Base-by-base conservation (phyloP, 2,888 invertebrate genomes). In the Volucella inflata region DNA sequence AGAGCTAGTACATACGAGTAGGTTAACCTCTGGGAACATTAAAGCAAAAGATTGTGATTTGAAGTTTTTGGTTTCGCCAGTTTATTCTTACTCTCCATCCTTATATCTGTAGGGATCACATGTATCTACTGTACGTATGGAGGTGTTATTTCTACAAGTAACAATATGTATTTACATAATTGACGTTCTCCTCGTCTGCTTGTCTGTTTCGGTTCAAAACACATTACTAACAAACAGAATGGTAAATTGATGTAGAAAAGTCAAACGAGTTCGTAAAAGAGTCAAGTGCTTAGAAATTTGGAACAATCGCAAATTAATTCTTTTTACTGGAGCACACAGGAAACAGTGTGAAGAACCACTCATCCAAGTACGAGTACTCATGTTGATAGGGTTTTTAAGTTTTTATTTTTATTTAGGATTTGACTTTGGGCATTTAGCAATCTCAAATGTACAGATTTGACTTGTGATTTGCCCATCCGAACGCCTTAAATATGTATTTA, bases 331-430 rank as follows among this genome's bases (percentile, higher is more conserved):
- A 60, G 60, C 30, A 21, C 30, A 21, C 44, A 60, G 8, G 30
- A 36, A 36, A 12, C 14, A 14, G 16, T 44, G 48, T 16, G 17
- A 36, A 46, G 57, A 70, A 57, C 17, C 57, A 70, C 70, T 70
- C 38, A 3, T 46, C 38, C 3, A n/a, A 53, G 70, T 70, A 44
- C 3, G 17, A 68, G 70, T 70, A 44, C 9, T 2, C 8, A 48
- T 30, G 14, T 53, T 44, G 68, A 55, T 70, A 57, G 46, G 12
- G 17, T 17, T 55, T 30, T 30, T 6, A 30, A 2, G 6, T 30
- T 38, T 68, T 68, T 1, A 9, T 3, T 36, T 38, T 55, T 44
- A 30, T 42, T 53, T 30, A 21, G 38, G 12, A 12, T 17, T 40
- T 11, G 14, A 16, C 16, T 65, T 42, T 42, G 65, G 50, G 21